Base-by-base conservation (phyloP, 2,797 vertebrate species). In the Gallirallus australis region DNA sequence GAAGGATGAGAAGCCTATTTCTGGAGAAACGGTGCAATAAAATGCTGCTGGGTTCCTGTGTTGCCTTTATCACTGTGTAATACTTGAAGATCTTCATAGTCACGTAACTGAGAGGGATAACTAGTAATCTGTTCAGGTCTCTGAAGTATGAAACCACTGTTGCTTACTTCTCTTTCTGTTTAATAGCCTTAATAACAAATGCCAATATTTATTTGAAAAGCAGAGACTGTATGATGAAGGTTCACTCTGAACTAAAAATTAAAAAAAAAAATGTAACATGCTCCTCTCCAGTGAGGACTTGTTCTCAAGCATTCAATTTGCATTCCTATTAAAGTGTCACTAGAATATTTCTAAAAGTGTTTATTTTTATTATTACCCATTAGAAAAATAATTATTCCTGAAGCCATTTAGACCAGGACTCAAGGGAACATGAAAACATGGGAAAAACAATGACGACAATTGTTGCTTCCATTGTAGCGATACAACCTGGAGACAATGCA, bases 221-320 rank as follows among this genome's bases (percentile, higher is more conserved):
- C 52, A 45, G 37, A 72, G 4, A 54, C 35, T 80, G 2, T 40
- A 31, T 30, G 30, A 65, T 18, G 28, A 48, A 48, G 7, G 4
- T 23, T 83, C 64, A 35, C 8, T 89, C 12, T 16, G 71, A 50
- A 56, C 11, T 72, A 33, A 52, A 23, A 75, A 18, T 3, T n/a
- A n/a, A 60, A 47, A 71, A 79, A 82, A 59, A n/a, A 4, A 8
- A 35, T 0, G 1, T 15, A 30, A 35, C 2, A 4, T 12, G 2
- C 14, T 85, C 3, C 21, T 78, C 30, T 79, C 28, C 28, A 42
- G 31, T 31, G 52, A 66, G 12, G 24, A 33, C 18, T 76, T 6
- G 2, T 85, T 79, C 45, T 60, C 1, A 7, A 68, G 23, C 11
- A 37, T 72, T 82, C 65, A 0, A 20, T 66, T 82, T 1, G 1